Evolutionary conservation across 1,140 invertebrate species (phyloP).

Genomic region (Drosophila azteca): DNA sequence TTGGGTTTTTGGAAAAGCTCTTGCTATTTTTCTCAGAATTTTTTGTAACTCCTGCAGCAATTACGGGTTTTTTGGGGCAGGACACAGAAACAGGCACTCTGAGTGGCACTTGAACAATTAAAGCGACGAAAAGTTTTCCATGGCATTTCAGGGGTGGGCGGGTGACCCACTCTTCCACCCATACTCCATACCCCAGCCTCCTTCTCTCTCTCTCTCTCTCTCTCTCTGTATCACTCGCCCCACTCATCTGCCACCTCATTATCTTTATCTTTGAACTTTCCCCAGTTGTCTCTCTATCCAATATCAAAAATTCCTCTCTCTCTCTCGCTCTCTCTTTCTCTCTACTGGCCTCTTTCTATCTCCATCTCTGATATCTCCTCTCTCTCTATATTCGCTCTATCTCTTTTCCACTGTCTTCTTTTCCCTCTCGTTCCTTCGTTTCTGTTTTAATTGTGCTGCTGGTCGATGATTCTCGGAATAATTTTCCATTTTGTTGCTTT

Average conservation of each 20-base stretch:
- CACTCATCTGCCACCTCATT: slow-evolving; percentile 47
- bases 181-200: no score
- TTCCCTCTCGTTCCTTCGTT: neutral
- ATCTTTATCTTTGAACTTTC: slow-evolving; percentile 55
- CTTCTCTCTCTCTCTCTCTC: neutral
- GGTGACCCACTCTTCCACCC: neutral
- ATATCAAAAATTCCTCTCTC: slow-evolving; percentile 35
- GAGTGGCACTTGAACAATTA: slow-evolving; percentile 10
- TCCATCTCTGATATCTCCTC: slow-evolving; percentile 2
- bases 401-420: slow-evolving; percentile 12
- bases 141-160: slow-evolving; percentile 4
- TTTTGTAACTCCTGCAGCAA: no score
- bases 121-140: slow-evolving; percentile 36
- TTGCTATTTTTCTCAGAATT: no score
- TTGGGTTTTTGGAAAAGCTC: no score
- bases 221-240: neutral
- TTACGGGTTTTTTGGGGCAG: no score
- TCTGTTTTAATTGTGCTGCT: slow-evolving; percentile 71
- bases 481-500: slow-evolving; percentile 69
- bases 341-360: slow-evolving; percentile 16
- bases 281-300: slow-evolving; percentile 18
- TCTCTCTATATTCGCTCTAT: neutral
- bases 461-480: slow-evolving; percentile 75
- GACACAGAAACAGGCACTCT: no score
- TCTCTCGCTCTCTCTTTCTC: neutral